phyloP scores from a whole-genome alignment of 2,113 vertebrate genomes.

The Rhizomys pruinosus region DNA sequence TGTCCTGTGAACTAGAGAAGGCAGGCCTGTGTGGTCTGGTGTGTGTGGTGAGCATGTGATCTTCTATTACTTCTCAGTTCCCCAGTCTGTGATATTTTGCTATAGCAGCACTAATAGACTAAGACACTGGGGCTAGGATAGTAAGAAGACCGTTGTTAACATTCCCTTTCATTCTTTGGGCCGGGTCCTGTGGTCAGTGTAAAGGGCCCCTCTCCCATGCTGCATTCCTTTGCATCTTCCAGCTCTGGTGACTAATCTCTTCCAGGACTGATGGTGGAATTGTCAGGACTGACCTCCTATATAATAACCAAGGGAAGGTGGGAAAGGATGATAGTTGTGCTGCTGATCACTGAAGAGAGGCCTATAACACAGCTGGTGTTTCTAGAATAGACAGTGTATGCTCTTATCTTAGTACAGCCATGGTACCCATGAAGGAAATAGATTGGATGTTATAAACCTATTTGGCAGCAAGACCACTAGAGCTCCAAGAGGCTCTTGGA shows the following conservation, averaged over 20 bases:
- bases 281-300: background rate
- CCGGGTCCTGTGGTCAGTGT: background rate
- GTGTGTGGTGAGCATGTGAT: background rate
- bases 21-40: background rate
- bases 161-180: background rate
- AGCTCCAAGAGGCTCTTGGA: background rate
- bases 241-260: background rate
- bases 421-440: background rate
- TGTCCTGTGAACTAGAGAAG: background rate
- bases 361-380: background rate
- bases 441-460: background rate
- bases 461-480: background rate
- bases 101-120: background rate
- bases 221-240: background rate
- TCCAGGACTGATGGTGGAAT: background rate
- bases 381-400: background rate
- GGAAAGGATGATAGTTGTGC: too few relatives aligned
- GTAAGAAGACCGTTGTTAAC: background rate
- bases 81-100: background rate
- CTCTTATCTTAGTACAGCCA: background rate
- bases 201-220: too few relatives aligned
- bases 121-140: background rate
- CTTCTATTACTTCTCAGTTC: background rate
- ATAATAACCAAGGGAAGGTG: background rate
- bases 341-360: background rate